Conservation (phyloP, 37 sponge, comb jelly and placozoan genomes). For the Halichondria panicea region DNA sequence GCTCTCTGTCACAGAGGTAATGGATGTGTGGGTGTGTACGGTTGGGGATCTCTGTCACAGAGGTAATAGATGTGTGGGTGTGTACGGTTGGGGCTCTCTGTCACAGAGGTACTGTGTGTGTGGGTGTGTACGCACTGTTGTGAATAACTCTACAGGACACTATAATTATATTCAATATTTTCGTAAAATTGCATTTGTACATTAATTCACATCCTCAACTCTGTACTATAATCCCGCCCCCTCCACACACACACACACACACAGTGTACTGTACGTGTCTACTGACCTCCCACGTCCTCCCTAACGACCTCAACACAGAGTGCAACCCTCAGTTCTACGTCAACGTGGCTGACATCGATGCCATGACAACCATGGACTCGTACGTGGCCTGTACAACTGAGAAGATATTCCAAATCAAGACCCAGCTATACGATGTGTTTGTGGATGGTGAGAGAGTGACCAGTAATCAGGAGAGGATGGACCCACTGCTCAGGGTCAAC, state of each 20-base stretch:
- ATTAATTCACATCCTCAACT: no score
- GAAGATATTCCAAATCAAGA: constrained; percentile 78
- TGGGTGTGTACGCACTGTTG: no score
- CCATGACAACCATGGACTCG: constrained; percentile 32
- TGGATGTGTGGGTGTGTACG: no score
- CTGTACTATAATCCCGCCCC: no score
- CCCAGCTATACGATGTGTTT: constrained; percentile 79
- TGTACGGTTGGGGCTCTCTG: no score
- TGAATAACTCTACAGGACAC: no score
- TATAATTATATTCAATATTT: no score
- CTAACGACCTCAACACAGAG: constrained; percentile 50
- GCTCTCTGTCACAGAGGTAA: no score
- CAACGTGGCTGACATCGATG: constrained; percentile 84
- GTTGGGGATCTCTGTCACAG: no score
- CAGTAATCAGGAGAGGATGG: constrained; percentile 18
- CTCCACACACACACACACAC: neutral
- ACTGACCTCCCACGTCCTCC: constrained; percentile 50
- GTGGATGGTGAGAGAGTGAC: constrained; percentile 47
- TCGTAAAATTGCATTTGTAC: no score
- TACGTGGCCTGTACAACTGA: constrained; percentile 95
- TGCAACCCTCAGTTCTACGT: constrained; percentile 83
- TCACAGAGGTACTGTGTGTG: no score
- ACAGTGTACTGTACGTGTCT: constrained; percentile 84
- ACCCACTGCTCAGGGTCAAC: constrained; percentile 50
- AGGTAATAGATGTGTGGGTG: no score